Percentiles rank a stretch among this genome's conserved stretches.
Conservation (phyloP, 2,797 vertebrate species). For the Pseudomugil gertrudae region DNA sequence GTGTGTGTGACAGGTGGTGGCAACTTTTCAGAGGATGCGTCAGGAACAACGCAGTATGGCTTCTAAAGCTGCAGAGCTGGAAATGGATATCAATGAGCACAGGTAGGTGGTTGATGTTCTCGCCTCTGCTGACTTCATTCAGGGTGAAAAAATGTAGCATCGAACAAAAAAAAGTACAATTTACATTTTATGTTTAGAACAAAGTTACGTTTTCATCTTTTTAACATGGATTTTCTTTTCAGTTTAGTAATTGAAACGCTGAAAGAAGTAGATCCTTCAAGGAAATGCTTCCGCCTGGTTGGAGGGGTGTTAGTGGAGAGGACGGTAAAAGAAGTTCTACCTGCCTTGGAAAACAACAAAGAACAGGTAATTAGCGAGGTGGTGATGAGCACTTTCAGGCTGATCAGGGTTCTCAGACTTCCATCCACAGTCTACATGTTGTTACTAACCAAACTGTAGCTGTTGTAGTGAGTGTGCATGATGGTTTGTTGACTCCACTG, state of each 20-base stretch:
- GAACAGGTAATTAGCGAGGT: constrained; percentile 84
- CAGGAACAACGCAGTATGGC: constrained; percentile 92
- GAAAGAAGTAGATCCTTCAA: constrained; percentile 89
- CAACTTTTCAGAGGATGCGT: constrained; percentile 91
- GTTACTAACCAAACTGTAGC: too few species aligned
- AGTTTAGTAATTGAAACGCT: constrained; percentile 93
- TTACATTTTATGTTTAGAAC: background rate
- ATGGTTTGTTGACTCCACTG: too few species aligned
- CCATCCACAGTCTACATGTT: too few species aligned
- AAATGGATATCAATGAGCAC: constrained; percentile 95
- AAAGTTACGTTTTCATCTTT: background rate
- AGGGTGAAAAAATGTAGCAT: background rate
- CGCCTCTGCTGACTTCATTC: background rate
- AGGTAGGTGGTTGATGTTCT: constrained; percentile 72
- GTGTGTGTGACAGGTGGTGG: constrained; percentile 84
- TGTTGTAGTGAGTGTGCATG: too few species aligned
- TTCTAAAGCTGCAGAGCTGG: constrained; percentile 90
- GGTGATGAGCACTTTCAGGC: background rate
- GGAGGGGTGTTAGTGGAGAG: constrained; percentile 93
- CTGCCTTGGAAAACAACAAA: constrained; percentile 90
- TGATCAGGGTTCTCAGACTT: too few species aligned
- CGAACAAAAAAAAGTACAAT: background rate
- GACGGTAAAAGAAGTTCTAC: constrained; percentile 94
- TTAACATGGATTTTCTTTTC: background rate
- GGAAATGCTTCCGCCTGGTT: constrained; percentile 93